Evolutionary conservation across 2,888 invertebrate genomes (phyloP).

Genomic region (Pherbina coryleti): DNA sequence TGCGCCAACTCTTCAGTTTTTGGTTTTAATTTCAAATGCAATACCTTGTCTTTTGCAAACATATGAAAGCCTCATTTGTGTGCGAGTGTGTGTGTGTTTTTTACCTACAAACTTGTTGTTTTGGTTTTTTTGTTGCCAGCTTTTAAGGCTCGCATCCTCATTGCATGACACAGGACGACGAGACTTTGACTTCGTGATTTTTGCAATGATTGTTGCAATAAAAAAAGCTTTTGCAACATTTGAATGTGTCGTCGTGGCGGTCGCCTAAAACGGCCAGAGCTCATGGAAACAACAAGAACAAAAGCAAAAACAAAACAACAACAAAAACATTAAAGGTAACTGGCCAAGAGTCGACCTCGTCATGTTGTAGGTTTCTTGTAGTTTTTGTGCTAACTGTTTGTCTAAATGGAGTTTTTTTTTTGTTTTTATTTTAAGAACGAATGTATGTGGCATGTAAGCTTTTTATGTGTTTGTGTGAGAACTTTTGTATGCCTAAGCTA

Average conservation of each 20-base stretch:
- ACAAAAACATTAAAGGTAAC: not conserved
- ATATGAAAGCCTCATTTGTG: conserved; percentile 38
- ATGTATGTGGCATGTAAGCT: conserved; percentile 34
- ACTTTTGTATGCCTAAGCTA: conserved; percentile 15
- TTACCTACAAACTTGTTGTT: not conserved
- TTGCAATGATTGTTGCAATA: conserved; percentile 23
- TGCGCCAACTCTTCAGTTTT: conserved; percentile 15
- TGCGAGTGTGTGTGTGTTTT: conserved; percentile 29
- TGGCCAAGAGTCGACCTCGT: not conserved
- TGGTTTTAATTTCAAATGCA: conserved; percentile 65
- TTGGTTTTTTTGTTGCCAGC: not conserved
- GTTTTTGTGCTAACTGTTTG: conserved; percentile 6
- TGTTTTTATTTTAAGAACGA: conserved; percentile 6
- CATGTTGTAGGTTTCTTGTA: conserved; percentile 27
- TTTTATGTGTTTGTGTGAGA: conserved; percentile 15
- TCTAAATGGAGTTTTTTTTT: conserved; percentile 19
- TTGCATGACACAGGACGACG: conserved; percentile 7
- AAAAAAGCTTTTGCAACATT: conserved; percentile 14
- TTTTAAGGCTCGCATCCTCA: conserved; percentile 11
- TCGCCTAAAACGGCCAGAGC: not conserved
- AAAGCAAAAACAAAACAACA: not conserved
- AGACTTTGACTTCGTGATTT: conserved; percentile 32
- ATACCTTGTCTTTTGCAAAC: conserved; percentile 60
- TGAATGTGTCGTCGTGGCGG: conserved; percentile 33
- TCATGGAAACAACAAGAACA: not conserved